Conservation (phyloP, 2,888 invertebrate species). For the Nemapogon koenigi region DNA sequence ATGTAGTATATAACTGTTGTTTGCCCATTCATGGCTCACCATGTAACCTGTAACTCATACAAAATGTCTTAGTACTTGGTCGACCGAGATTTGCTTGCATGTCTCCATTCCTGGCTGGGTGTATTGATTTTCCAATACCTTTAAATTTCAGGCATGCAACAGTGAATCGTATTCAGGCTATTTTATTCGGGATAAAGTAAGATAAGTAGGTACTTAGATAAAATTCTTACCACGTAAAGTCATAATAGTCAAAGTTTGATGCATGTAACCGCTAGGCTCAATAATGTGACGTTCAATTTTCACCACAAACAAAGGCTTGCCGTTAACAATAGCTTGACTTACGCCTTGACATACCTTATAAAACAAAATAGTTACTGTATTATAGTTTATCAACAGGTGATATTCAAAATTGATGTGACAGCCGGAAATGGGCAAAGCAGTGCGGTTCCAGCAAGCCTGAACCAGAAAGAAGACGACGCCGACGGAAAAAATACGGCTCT, state of each 20-base stretch:
- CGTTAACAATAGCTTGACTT: constrained; percentile 56
- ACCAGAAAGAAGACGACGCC: no score
- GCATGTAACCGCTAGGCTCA: constrained; percentile 57
- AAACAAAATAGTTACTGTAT: no score
- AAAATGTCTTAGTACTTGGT: neutral
- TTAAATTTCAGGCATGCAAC: neutral
- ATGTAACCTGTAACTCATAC: constrained; percentile 54
- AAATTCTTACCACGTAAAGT: constrained; percentile 51
- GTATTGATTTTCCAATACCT: neutral
- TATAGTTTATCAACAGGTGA: no score
- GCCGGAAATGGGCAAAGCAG: no score
- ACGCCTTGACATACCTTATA: constrained; percentile 57
- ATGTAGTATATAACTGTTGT: constrained; percentile 60
- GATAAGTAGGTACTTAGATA: neutral
- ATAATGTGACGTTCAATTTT: constrained; percentile 66
- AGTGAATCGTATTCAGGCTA: neutral
- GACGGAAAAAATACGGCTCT: no score
- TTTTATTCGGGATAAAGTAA: neutral
- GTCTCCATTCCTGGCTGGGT: neutral
- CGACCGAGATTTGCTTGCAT: neutral
- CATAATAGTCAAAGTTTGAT: constrained; percentile 60
- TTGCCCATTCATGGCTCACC: constrained; percentile 68
- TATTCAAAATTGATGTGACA: no score
- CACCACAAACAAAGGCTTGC: constrained; percentile 56
- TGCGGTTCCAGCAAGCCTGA: no score